These are phyloP conservation scores for Sebastiscus tertius DNA, from an alignment of 2,797 vertebrate genomes.

Conservation along the genomic window DNA sequence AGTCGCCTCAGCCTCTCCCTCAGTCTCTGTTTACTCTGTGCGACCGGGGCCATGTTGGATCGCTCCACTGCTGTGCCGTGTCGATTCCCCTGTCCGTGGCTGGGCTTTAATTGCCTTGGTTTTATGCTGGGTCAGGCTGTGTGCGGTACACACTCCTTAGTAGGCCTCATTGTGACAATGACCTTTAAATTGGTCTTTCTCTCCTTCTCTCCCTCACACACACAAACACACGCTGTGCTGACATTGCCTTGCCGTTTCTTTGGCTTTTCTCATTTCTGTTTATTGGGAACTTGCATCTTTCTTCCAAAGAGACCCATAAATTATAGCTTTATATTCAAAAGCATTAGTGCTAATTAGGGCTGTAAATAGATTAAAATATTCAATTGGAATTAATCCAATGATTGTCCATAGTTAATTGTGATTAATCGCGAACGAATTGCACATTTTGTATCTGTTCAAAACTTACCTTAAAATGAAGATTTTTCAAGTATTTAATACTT, in stretches of 20 bases:
- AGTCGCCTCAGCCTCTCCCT: constrained; percentile 60
- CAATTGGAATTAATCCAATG: no score
- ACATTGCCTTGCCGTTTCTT: constrained; percentile 2
- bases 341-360: no score
- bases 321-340: neutral
- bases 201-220: neutral
- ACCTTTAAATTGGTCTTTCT: constrained; percentile 72
- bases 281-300: constrained; percentile 16
- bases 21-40: constrained; percentile 70
- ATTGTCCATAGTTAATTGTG: no score
- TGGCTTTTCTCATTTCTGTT: constrained; percentile 38
- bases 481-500: no score
- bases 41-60: constrained; percentile 69
- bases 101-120: constrained; percentile 76
- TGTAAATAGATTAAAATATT: no score
- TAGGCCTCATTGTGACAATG: constrained; percentile 69
- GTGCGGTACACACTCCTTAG: constrained; percentile 62
- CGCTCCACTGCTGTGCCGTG: constrained; percentile 61
- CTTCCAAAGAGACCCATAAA: neutral
- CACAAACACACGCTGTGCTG: neutral
- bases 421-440: no score
- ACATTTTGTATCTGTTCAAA: no score
- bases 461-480: no score
- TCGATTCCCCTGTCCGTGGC: constrained; percentile 66
- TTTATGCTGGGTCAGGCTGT: constrained; percentile 77